Base-by-base conservation (phyloP, 2,888 invertebrate genomes). In the Oxyteleia sp. region DNA sequence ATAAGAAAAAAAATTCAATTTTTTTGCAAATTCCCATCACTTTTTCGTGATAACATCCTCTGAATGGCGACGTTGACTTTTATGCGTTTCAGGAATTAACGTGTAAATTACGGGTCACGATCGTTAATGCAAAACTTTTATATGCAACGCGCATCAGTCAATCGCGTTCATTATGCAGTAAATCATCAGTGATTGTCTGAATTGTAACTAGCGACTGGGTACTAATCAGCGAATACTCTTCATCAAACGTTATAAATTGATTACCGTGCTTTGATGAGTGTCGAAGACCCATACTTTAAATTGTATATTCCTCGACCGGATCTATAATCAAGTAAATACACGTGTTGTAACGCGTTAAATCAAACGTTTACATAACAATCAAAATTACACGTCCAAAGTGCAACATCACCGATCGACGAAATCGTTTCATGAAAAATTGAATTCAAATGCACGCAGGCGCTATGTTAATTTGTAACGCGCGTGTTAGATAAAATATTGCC, bases 151-250 rank as follows among this genome's bases (percentile, higher is more conserved):
- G 81, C 85, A 84, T 89, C 89, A 83, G 87, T 89, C 87, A 87
- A 88, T 86, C 84, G 85, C 71, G 75, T 74, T 85, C 86, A 89
- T 89, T 90, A 89, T 66, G 87, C 84, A 86, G 87, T 89, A 88
- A 90, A 90, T 90, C 90, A 89, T 87, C 78, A 79, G 76, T 78
- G 86, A 87, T 88, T 87, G 87, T 87, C 84, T 71, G 87, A 89
- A 87, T 84, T 86, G 87, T 86, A 88, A 89, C 88, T 85, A 72
- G 68, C 68, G 61, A 80, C 82, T 64, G 85, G 85, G 86, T 87
- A 89, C 89, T 89, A 90, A 90, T 90, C 89, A 89, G 90, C 89
- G 88, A 87, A 84, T 84, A 86, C 84, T 86, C 86, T 87, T 88
- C 85, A 85, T 88, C 84, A 85, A 75, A 78, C 74, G 80, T 87